Evolutionary conservation across 2,797 vertebrate species (phyloP), one percentile per base, ranked within the genome.

Genomic region (Ambastaia sidthimunki): DNA sequence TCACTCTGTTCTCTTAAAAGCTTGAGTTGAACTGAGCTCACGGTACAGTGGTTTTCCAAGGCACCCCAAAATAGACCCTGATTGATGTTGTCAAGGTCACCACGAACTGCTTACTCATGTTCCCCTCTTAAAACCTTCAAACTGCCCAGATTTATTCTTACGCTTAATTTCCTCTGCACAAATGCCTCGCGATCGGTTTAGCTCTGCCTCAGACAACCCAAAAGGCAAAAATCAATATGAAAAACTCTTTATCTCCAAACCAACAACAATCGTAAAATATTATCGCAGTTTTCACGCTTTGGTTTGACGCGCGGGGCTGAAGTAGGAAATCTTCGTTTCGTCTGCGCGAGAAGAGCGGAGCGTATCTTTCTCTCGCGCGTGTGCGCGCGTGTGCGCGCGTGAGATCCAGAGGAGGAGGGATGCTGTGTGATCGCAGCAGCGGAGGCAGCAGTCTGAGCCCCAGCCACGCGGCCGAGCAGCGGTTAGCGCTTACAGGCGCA

Each of bases 391-490:
- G 77, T 71, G 87, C 63, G 78, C 59, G n/a, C 9, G 13, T 21
- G 48, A 82, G 74, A 70, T 74, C 80, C 76, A 71, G 71, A 80
- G 80, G 80, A 84, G 85, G 82, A 76, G 80, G 82, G 71, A 82
- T 82, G 76, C 82, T 82, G 37, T 79, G 71, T 76, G 79, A 74
- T 81, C 80, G 80, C 41, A 44, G 41, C 74, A 65, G 47, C 70
- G 83, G 75, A 82, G 77, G 63, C 83, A 77, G 63, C 76, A 71
- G 52, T 50, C 68, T 80, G 73, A 15, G 31, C 60, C 70, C 60
- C 65, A 65, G 31, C 72, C 87, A 89, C 72, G 76, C 72, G 25
- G 48, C 84, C 83, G 87, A 82, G 85, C 52, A 79, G 76, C 67
- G 18, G 80, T 82, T 86, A 82, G 72, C 78, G 67, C 76, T 70